phyloP scores from a whole-genome alignment of 2,888 invertebrate species.

The Muschampia plurimacula region DNA sequence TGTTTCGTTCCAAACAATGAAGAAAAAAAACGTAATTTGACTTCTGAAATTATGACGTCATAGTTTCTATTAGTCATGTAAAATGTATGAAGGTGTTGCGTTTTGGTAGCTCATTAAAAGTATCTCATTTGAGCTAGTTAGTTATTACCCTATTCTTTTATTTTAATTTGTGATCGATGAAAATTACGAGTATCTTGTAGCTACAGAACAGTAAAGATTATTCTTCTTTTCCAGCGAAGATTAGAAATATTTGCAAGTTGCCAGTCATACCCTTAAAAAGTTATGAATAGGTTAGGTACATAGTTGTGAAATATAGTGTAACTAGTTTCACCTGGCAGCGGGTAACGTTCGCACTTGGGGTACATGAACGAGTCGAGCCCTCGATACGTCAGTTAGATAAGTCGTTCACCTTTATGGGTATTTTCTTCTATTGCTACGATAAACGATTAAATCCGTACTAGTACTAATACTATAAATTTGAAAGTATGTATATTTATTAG shows the following conservation, averaged over 20 bases:
- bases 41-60: too few relatives aligned
- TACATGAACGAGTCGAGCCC: conserved; percentile 22
- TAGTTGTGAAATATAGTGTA: conserved; percentile 3
- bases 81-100: too few relatives aligned
- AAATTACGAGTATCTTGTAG: not conserved
- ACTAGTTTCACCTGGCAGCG: conserved; percentile 21
- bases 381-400: conserved; percentile 42
- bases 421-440: conserved; percentile 13
- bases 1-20: too few relatives aligned
- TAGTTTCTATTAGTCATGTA: too few relatives aligned
- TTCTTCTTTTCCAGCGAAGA: not conserved
- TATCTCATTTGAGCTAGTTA: too few relatives aligned
- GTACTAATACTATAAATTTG: not conserved
- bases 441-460: not conserved
- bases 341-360: conserved; percentile 18
- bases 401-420: conserved; percentile 43
- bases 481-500: not conserved
- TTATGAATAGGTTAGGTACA: not conserved
- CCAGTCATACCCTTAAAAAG: not conserved
- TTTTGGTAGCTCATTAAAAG: too few relatives aligned
- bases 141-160: not conserved
- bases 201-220: not conserved
- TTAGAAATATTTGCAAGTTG: not conserved
- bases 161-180: not conserved
- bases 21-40: too few relatives aligned